A percentile compares a stretch with the other conserved stretches of the same genome.
phyloP scores from a whole-genome alignment of 2,888 invertebrate species.

The Cylindroiulus punctatus region DNA sequence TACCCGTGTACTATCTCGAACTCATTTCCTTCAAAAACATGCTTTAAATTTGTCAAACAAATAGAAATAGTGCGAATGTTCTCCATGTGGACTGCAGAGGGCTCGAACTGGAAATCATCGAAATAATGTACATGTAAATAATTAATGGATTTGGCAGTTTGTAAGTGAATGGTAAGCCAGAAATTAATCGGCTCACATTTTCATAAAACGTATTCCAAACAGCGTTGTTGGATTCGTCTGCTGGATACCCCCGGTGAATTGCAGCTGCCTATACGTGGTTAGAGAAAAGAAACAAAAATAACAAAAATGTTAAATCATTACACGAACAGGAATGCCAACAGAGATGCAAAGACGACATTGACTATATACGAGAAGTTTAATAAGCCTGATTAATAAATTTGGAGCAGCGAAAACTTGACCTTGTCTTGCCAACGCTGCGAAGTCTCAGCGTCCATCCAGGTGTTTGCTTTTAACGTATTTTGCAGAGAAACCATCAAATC shows the following conservation, averaged over 20 bases:
- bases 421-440: constrained; percentile 51
- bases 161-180: not conserved
- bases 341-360: too few relatives aligned
- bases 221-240: constrained; percentile 25
- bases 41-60: not conserved
- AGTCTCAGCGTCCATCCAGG: constrained; percentile 56
- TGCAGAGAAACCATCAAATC: constrained; percentile 39
- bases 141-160: not conserved
- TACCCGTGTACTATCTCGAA: constrained; percentile 41
- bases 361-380: too few relatives aligned
- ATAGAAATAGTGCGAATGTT: not conserved
- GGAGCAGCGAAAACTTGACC: not conserved
- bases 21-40: not conserved
- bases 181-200: constrained; percentile 48
- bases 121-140: too few relatives aligned
- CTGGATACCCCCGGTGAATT: constrained; percentile 52
- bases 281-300: not conserved
- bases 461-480: constrained; percentile 42
- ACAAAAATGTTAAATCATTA: not conserved
- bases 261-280: constrained; percentile 51
- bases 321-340: too few relatives aligned
- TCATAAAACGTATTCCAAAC: constrained; percentile 40
- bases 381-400: too few relatives aligned
- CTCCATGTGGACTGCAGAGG: constrained; percentile 46
- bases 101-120: constrained; percentile 47